Evolutionary conservation across 1,140 invertebrate species (phyloP), one percentile per base, ranked within the genome.

Genomic region (Antheraea pernyi): DNA sequence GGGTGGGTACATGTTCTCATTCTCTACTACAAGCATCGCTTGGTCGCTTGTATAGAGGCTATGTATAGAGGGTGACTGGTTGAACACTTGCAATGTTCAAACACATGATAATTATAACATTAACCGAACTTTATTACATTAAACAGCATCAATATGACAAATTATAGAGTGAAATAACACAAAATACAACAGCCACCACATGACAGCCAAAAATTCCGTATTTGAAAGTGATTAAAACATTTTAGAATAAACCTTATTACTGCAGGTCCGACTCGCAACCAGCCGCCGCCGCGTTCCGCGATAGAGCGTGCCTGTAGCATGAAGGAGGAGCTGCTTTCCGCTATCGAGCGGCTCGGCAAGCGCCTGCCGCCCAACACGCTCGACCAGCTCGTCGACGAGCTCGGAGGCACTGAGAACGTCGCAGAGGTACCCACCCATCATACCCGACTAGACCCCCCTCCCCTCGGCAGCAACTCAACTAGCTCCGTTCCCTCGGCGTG

Each of bases 381-480:
- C 10, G 99, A 99, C 94, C 98, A 99, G 85, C 93, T 99, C 0
- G 99, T 99, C 77, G 99, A 99, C 91, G 97, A 99, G 83, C 94
- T 99, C 5, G 99, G 99, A 42, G 99, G 99, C 0, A 97, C 98
- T 5, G 97, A 99, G 80, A 98, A 98, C 92, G 99, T 99, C 0
- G 99, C 99, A 0, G 99, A 99, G 94, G 95, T 96, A 72, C 36
- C 37, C 19, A 13, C 46, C n/a, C 60, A 18, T 46, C 36, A 0
- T 7, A 30, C 7, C n/a, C n/a, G n/a, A n/a, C n/a, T n/a, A n/a
- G n/a, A n/a, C n/a, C n/a, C n/a, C n/a, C n/a, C n/a, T n/a, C n/a
- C n/a, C n/a, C n/a, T n/a, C n/a, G n/a, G n/a, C n/a, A n/a, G n/a
- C n/a, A n/a, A n/a, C n/a, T n/a, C n/a, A n/a, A n/a, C n/a, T n/a